Base-by-base conservation (phyloP, 1,140 invertebrate species). In the Euborellia annulipes region DNA sequence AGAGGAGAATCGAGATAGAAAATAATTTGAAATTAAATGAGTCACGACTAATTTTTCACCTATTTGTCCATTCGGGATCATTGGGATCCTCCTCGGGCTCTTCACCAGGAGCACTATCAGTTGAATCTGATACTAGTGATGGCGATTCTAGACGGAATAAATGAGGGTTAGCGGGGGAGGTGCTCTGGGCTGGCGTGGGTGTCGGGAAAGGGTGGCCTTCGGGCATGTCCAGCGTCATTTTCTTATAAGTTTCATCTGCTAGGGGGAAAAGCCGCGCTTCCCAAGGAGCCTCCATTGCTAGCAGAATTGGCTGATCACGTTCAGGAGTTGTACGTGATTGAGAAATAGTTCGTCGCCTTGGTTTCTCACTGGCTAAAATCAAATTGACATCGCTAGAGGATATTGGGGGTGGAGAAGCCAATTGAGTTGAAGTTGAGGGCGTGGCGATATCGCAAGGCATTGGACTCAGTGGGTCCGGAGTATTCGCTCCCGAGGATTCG, bases 221-320 rank as follows among this genome's bases (percentile, higher is more conserved):
- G 0, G 76, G 78, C 76, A 80, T 80, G 21, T 65, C 70, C 50
- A 70, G 63, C 45, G 79, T 54, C 79, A 88, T 83, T 50, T 70
- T 70, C 43, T 73, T 67, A 55, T 79, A 85, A 4, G 69, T 67
- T 21, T 75, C 72, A 30, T 87, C 83, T 1, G 64, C 55, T 18
- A 89, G 60, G 4, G 85, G 86, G 64, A 88, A 91, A 40, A 61
- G 61, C 52, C 84, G 69, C 6, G 72, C 70, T 14, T 82, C 78
- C 62, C 80, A 89, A 14, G 85, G 85, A 49, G 61, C 49, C 36
- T 50, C 45, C 32, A 39, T 36, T 38, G 22, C 36, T 4, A 38
- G n/a, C 4, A 38, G 4, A 4, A n/a, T 18, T 40, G 30, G 39
- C 52, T 39, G 45, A 16, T 20, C 14, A 6, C 36, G 4, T 17